These are phyloP conservation scores for Epiblema foenella DNA, from an alignment of 2,888 invertebrate genomes.

Conservation along the genomic window DNA sequence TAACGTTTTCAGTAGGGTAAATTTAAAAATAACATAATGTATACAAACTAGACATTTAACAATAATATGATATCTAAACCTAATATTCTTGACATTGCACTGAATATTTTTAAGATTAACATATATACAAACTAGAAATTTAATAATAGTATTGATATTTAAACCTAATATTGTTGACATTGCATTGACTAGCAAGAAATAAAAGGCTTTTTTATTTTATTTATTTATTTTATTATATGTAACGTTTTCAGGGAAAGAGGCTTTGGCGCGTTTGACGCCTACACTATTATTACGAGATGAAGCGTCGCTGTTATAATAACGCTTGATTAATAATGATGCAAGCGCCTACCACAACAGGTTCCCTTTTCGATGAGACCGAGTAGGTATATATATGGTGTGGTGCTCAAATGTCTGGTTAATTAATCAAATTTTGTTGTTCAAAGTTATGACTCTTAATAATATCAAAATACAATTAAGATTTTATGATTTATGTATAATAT, in stretches of 20 bases:
- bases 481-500: neutral
- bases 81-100: no score
- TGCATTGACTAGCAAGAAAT: no score
- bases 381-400: neutral
- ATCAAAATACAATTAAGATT: neutral
- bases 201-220: no score
- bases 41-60: no score
- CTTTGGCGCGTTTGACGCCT: neutral
- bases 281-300: neutral
- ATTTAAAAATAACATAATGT: no score
- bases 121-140: no score
- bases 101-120: no score
- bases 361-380: neutral
- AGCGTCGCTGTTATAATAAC: neutral
- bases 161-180: no score
- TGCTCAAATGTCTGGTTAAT: constrained; percentile 9
- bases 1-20: neutral
- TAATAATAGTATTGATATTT: no score
- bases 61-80: no score
- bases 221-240: no score
- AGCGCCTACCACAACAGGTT: neutral
- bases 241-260: neutral
- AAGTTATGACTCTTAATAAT: neutral
- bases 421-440: constrained; percentile 9
- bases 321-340: neutral